Evolutionary conservation across 2,888 invertebrate species (phyloP).

Genomic region (Pandemis heparana): DNA sequence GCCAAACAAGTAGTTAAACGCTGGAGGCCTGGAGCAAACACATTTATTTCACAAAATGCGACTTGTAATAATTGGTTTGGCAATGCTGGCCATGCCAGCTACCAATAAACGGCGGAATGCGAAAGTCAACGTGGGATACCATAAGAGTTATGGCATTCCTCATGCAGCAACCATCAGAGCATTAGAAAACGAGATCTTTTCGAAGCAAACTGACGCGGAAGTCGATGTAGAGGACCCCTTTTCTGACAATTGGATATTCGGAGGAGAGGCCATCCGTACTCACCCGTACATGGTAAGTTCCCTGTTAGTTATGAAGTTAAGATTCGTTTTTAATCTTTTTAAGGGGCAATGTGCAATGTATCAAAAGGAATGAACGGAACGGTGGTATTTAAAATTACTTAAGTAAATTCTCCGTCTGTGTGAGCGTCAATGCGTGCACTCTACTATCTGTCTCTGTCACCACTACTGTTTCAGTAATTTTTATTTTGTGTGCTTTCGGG

Average conservation of each 20-base stretch:
- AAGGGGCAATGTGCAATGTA: not conserved
- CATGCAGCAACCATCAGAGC: not conserved
- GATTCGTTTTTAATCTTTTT: too few relatives aligned
- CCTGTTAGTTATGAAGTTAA: not conserved
- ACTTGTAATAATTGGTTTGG: not conserved
- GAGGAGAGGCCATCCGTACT: not conserved
- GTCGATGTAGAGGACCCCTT: not conserved
- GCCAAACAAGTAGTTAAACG: too few relatives aligned
- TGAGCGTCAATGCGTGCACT: too few relatives aligned
- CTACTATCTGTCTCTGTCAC: too few relatives aligned
- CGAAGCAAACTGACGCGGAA: not conserved
- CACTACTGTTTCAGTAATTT: too few relatives aligned
- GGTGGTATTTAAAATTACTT: too few relatives aligned
- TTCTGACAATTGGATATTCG: not conserved
- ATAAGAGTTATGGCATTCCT: not conserved
- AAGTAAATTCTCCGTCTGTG: too few relatives aligned
- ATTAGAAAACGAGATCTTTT: not conserved
- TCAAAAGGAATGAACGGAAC: too few relatives aligned
- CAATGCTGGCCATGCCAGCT: not conserved
- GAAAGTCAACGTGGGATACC: not conserved
- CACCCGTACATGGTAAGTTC: not conserved
- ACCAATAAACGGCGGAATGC: not conserved
- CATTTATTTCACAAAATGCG: not conserved
- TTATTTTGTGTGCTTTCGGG: too few relatives aligned
- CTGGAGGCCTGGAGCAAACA: too few relatives aligned